Base-by-base conservation (phyloP, 2,113 vertebrate species). In the Clupea harengus region DNA sequence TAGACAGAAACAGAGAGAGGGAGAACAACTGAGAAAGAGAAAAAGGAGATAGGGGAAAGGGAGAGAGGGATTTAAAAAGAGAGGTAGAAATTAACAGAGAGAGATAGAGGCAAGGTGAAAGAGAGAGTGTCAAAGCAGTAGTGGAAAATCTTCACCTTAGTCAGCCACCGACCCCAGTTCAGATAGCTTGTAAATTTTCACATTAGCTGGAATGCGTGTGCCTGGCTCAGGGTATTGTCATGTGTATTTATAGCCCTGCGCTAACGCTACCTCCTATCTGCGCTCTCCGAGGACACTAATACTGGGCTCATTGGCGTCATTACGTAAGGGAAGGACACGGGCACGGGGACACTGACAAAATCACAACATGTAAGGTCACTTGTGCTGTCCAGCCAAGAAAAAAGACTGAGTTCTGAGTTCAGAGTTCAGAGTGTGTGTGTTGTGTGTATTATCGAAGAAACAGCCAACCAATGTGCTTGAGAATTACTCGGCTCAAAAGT, bases 161-260 rank as follows among this genome's bases (percentile, higher is more conserved):
- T 82, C 47, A 25, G n/a, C 85, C 44, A 22, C 6, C 81, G 64
- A 81, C 39, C 60, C 47, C 28, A 39, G n/a, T 45, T n/a, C 11
- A 50, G 82, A 88, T 81, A 75, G 81, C 45, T 83, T 13, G 32
- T 83, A 83, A n/a, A 89, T 88, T 85, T 90, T 78, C 67, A 83
- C 84, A 84, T 83, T 84, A 83, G 64, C 44, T 82, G 81, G 49
- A 83, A 50, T 49, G 46, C 60, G 49, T 47, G 57, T 75, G 22
- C 81, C 64, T 86, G 45, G 64, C 45, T 85, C 54, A 22, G 52
- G 60, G 83, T 86, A 88, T 89, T 89, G 88, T 89, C 50, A 60
- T 89, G 84, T 75, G 60, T 89, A 89, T 91, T 89, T 89, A 60
- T 88, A 87, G 81, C 88, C 50, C 18, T 3, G 25, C 83, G 86